These are phyloP conservation scores for Chrysopilus asiliformis DNA, from an alignment of 2,888 invertebrate species.

Conservation along the genomic window DNA sequence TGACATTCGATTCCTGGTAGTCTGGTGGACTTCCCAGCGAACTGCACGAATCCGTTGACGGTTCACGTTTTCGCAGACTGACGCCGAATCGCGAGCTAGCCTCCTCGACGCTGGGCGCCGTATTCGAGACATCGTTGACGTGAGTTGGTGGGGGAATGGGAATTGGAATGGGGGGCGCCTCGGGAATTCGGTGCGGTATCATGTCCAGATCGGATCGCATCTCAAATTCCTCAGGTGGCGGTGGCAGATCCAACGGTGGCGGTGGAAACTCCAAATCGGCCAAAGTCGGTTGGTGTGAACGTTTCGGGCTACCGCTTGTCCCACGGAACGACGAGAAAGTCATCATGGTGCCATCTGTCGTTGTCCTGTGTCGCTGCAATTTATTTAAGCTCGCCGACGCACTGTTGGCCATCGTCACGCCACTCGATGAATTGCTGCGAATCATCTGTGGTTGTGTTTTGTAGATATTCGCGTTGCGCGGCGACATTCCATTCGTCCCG, in stretches of 20 bases:
- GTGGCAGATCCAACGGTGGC: conserved; percentile 66
- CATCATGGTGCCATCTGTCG: conserved; percentile 38
- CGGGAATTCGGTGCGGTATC: conserved; percentile 20
- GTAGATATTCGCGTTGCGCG: conserved; percentile 21
- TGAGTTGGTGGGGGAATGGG: conserved; percentile 23
- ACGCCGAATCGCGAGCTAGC: conserved; percentile 59
- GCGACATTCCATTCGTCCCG: conserved; percentile 1
- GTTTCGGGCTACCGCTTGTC: conserved; percentile 55
- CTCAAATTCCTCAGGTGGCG: conserved; percentile 56
- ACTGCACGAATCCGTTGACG: conserved; percentile 44
- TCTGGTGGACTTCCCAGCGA: conserved; percentile 40
- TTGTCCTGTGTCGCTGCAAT: conserved; percentile 41
- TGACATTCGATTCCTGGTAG: conserved; percentile 38
- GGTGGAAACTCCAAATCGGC: conserved; percentile 82
- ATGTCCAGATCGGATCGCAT: conserved; percentile 22
- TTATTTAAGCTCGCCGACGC: conserved; percentile 45
- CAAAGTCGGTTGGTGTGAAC: conserved; percentile 56
- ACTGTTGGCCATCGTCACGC: conserved; percentile 53
- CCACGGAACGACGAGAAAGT: conserved; percentile 41
- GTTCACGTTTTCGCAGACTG: conserved; percentile 52
- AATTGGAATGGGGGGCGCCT: conserved; percentile 21
- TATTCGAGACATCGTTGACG: conserved; percentile 43
- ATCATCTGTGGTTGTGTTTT: conserved; percentile 72
- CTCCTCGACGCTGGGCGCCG: conserved; percentile 56
- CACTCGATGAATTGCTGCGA: conserved; percentile 76